Evolutionary conservation across 2,113 vertebrate genomes (phyloP).

Genomic region (Siphamia tubifer): DNA sequence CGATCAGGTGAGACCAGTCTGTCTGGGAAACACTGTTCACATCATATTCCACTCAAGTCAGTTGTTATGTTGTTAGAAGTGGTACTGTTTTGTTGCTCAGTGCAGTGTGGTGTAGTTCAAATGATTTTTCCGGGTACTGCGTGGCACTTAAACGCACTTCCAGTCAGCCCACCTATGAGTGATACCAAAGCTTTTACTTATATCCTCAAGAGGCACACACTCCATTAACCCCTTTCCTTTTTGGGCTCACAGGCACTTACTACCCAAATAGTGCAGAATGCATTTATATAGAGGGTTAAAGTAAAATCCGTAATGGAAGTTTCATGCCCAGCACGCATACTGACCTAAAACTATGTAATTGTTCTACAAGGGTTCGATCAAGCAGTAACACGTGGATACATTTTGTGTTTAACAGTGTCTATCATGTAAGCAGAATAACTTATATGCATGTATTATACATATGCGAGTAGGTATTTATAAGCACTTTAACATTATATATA

Average conservation of each 20-base stretch:
- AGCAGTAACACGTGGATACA: no score
- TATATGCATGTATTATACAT: no score
- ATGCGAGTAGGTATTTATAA: no score
- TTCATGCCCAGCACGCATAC: conserved; percentile 10
- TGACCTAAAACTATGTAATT: neutral
- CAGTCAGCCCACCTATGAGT: conserved; percentile 30
- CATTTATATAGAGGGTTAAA: neutral
- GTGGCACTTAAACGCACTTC: conserved; percentile 51
- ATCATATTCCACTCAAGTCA: neutral
- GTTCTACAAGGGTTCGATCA: no score
- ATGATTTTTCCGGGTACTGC: neutral
- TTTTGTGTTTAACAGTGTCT: no score
- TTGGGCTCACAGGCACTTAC: conserved; percentile 35
- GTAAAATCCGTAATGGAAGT: conserved; percentile 15
- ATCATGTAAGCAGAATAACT: no score
- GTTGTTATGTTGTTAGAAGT: neutral
- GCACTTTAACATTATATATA: no score
- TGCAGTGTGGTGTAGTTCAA: neutral
- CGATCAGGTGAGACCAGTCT: conserved; percentile 8
- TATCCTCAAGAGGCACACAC: conserved; percentile 36
- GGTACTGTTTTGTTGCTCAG: neutral
- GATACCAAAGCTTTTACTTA: conserved; percentile 59
- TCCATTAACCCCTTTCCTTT: conserved; percentile 46
- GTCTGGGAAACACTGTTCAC: conserved; percentile 5
- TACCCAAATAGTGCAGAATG: conserved; percentile 30